These are phyloP conservation scores for Drosophila sordidapex DNA, from an alignment of 2,888 invertebrate genomes.

Conservation along the genomic window DNA sequence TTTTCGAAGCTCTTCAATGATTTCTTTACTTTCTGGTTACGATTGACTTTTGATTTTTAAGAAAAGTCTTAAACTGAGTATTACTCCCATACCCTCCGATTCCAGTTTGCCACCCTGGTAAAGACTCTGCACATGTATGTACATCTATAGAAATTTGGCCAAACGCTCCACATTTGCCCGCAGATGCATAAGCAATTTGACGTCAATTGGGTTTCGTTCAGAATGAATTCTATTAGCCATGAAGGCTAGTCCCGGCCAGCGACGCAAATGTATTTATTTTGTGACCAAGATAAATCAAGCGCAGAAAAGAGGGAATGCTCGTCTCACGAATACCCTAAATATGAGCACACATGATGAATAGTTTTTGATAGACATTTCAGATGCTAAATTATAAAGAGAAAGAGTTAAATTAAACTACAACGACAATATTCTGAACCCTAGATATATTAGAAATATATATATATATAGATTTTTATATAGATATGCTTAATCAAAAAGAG, in stretches of 20 bases:
- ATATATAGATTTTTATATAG: background rate
- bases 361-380: background rate
- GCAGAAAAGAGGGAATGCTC: slow-evolving; percentile 5
- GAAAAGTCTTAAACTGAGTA: too few relatives aligned
- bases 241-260: slow-evolving; percentile 9
- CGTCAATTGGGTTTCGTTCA: slow-evolving; percentile 52
- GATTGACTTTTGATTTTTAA: too few relatives aligned
- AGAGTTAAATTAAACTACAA: background rate
- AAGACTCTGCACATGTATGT: slow-evolving; percentile 15
- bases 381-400: background rate
- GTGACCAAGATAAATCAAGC: slow-evolving; percentile 39
- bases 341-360: background rate
- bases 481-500: too few relatives aligned
- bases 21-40: too few relatives aligned
- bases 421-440: background rate
- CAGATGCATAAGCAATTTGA: slow-evolving; percentile 75
- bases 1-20: too few relatives aligned
- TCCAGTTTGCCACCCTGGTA: background rate
- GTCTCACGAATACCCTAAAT: background rate
- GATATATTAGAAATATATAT: background rate
- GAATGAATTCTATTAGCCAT: slow-evolving; percentile 12
- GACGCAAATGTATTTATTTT: slow-evolving; percentile 43
- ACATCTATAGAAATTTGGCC: slow-evolving; percentile 18
- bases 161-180: slow-evolving; percentile 33
- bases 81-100: background rate